Evolutionary conservation across 2,113 vertebrate genomes (phyloP), one percentile per base, ranked within the genome.

Genomic region (Neomonachus schauinslandi): DNA sequence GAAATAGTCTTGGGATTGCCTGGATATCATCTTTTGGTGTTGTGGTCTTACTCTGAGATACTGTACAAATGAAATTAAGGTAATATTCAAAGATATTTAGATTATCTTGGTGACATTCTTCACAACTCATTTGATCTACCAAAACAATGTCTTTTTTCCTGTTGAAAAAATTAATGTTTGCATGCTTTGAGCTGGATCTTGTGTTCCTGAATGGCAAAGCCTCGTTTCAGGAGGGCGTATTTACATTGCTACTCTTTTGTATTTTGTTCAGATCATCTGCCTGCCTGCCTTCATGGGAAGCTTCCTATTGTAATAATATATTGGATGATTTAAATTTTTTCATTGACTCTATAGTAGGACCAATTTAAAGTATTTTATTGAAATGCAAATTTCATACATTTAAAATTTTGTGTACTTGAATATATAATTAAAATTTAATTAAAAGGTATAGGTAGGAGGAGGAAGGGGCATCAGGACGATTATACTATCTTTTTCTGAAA

Each of bases 341-440:
- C 55, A 94, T 83, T 95, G 82, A 83, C 61, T 93, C 10, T 89
- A 28, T 89, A 59, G 39, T 69, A 86, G n/a, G n/a, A 87, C 33
- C 61, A 91, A 79, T 96, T 92, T 96, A 95, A 97, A 24, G 11
- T 83, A 86, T 94, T 91, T 95, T 96, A 91, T 83, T 96, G 57
- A 96, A 96, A 97, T 94, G 74, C 16, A 96, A 97, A 95, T 96
- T 94, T 97, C 5, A 61, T 84, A 71, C 51, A 67, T 97, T 86
- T 72, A 97, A 95, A 83, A 76, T 91, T 97, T 86, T 91, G 97
- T 71, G 69, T 72, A 89, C 14, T 63, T 93, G 53, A 95, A 93
- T 95, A 84, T 83, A 97, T 97, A 94, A 97, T 97, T 96, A 91
- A 94, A 97, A 93, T 86, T 97, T 97, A 94, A 97, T 97, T 96